A percentile compares a stretch with the other conserved stretches of the same genome.
phyloP scores from a whole-genome alignment of 1,140 invertebrate genomes.

The Delia radicum region DNA sequence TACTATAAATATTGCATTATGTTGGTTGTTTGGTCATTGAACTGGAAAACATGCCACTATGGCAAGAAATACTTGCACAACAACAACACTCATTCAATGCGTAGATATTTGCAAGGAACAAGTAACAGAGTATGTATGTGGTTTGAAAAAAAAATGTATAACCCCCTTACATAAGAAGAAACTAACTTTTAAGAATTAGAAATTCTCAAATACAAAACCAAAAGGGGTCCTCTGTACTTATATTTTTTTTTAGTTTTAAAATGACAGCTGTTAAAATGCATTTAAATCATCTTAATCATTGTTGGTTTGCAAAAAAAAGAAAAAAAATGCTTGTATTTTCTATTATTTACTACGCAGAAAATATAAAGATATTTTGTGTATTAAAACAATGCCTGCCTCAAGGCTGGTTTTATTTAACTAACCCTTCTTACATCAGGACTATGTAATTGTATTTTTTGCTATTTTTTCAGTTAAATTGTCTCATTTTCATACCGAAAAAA shows the following conservation, averaged over 20 bases:
- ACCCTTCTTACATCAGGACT: not conserved
- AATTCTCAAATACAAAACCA: not conserved
- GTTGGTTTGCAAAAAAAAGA: not conserved
- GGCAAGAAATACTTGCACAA: not conserved
- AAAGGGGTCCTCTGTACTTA: not conserved
- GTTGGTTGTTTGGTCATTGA: constrained; percentile 15
- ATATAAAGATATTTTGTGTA: not conserved
- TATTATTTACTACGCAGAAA: not conserved
- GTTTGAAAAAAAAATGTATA: not conserved
- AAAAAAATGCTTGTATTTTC: not conserved
- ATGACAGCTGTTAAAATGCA: constrained; percentile 21
- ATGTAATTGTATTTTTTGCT: not conserved
- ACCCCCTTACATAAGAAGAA: not conserved
- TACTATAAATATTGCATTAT: not conserved
- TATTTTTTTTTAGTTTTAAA: too few species aligned
- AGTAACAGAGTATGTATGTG: not conserved
- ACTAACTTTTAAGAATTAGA: not conserved
- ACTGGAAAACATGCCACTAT: constrained; percentile 22
- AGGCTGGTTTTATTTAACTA: not conserved
- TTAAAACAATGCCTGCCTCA: not conserved
- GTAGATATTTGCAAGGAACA: not conserved
- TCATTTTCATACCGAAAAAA: too few species aligned
- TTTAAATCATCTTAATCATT: not conserved
- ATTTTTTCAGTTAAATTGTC: not conserved
- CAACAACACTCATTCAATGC: not conserved